Evolutionary conservation across 2,888 invertebrate genomes (phyloP).

Genomic region (Adelphocoris suturalis): DNA sequence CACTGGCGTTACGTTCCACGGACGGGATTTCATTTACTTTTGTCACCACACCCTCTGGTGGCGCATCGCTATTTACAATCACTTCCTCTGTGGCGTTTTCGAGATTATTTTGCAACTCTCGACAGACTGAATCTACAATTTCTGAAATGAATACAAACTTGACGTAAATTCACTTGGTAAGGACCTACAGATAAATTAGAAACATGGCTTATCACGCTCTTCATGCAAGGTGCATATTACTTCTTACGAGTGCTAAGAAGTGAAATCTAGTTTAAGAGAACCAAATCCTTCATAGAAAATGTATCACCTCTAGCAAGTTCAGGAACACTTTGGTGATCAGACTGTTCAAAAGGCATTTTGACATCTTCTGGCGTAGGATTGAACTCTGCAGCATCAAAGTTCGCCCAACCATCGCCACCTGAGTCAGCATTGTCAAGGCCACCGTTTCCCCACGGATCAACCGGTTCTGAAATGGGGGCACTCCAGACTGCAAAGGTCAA

Average conservation of each 20-base stretch:
- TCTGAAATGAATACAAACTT: neutral
- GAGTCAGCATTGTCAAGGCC: constrained; percentile 75
- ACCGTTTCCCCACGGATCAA: constrained; percentile 78
- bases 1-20: neutral
- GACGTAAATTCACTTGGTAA: neutral
- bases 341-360: neutral
- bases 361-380: neutral
- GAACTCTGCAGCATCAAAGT: constrained; percentile 77
- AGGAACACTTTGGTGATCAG: constrained; percentile 22
- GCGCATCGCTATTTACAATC: neutral
- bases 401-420: constrained; percentile 79
- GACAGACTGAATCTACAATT: constrained; percentile 21
- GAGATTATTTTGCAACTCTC: neutral
- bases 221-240: too few species aligned
- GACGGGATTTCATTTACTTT: neutral
- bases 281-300: too few species aligned
- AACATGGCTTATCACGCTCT: too few species aligned
- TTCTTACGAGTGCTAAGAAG: too few species aligned
- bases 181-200: too few species aligned
- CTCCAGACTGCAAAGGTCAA: constrained; percentile 78
- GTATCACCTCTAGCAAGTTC: constrained; percentile 1
- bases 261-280: too few species aligned
- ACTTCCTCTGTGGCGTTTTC: neutral
- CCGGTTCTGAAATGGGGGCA: constrained; percentile 76
- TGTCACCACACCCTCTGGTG: neutral